A percentile compares a stretch with the other conserved stretches of the same genome.
phyloP scores from a whole-genome alignment of 2,888 invertebrate species.

The Parthenolecanium corni region DNA sequence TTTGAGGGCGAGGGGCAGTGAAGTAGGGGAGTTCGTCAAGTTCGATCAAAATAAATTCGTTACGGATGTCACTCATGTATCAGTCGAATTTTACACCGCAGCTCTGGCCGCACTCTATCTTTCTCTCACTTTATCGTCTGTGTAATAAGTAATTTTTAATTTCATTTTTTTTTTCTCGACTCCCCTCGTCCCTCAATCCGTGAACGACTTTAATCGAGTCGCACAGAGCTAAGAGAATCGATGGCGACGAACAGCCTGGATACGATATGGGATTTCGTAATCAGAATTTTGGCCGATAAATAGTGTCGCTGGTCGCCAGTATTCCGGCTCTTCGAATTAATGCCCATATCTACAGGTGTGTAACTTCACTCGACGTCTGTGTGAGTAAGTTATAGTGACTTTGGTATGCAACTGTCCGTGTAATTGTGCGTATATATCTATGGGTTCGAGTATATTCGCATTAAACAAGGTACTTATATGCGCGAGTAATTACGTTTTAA shows the following conservation, averaged over 20 bases:
- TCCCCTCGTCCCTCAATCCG: slow-evolving; percentile 2
- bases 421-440: not conserved
- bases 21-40: slow-evolving; percentile 14
- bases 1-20: slow-evolving; percentile 8
- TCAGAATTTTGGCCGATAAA: slow-evolving; percentile 28
- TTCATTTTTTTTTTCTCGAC: too few species aligned
- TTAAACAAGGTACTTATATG: not conserved
- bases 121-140: too few species aligned
- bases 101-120: too few species aligned
- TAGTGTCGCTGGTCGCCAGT: not conserved
- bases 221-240: slow-evolving; percentile 8
- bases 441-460: not conserved
- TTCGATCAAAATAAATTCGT: slow-evolving; percentile 28
- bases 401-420: not conserved
- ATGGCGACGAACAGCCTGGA: slow-evolving; percentile 27
- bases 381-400: too few species aligned
- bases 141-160: too few species aligned
- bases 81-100: not conserved
- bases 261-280: slow-evolving; percentile 24
- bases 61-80: slow-evolving; percentile 24
- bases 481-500: slow-evolving; percentile 17
- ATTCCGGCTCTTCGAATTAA: too few species aligned
- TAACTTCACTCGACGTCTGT: too few species aligned
- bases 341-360: not conserved
- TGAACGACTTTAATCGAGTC: slow-evolving; percentile 3